A percentile compares a stretch with the other conserved stretches of the same genome.
phyloP scores from a whole-genome alignment of 2,797 vertebrate species.

The Pelobates cultripes region DNA sequence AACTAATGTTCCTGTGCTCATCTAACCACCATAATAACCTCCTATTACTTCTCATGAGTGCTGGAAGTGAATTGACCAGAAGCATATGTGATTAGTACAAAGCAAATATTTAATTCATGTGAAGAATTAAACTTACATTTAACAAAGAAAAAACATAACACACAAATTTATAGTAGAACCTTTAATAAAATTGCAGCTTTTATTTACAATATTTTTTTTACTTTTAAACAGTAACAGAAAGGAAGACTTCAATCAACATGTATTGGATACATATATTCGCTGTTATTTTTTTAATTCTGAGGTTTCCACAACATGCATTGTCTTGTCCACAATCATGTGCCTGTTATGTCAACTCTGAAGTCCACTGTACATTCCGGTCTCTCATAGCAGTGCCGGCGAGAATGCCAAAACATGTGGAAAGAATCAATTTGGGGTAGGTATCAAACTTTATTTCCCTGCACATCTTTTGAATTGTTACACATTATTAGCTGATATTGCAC shows the following conservation, averaged over 20 bases:
- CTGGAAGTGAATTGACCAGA: too few species aligned
- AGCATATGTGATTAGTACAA: too few species aligned
- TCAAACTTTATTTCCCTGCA: not conserved
- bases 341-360: constrained; percentile 86
- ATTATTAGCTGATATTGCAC: constrained; percentile 41
- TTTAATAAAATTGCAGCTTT: too few species aligned
- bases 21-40: too few species aligned
- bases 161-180: too few species aligned
- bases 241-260: constrained; percentile 52
- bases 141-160: too few species aligned
- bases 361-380: constrained; percentile 95
- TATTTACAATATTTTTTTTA: not conserved
- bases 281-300: constrained; percentile 70
- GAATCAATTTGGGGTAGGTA: constrained; percentile 91
- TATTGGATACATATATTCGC: constrained; percentile 60
- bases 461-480: constrained; percentile 16
- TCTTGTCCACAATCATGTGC: constrained; percentile 85
- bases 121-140: too few species aligned
- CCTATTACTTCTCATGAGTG: too few species aligned
- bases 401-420: constrained; percentile 77
- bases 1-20: too few species aligned
- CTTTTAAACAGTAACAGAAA: constrained; percentile 55
- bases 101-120: too few species aligned
- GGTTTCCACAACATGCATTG: constrained; percentile 11
- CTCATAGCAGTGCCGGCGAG: constrained; percentile 77